A percentile compares a stretch with the other conserved stretches of the same genome.
phyloP scores from a whole-genome alignment of 1,140 invertebrate genomes.

The Stegodyphus dumicola region DNA sequence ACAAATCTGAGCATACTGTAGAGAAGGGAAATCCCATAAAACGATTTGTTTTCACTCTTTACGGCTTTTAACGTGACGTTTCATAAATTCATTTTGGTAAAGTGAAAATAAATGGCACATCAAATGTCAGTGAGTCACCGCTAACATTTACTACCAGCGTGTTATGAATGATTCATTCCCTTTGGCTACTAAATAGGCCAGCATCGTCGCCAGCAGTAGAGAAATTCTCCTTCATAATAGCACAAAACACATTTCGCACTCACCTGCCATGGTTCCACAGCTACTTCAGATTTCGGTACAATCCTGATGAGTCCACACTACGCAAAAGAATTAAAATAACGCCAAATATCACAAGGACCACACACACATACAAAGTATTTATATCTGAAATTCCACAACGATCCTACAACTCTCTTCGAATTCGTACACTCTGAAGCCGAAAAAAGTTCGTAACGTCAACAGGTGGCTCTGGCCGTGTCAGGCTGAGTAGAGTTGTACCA shows the following conservation, averaged over 20 bases:
- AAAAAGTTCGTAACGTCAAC: conserved; percentile 21
- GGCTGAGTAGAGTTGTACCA: not conserved
- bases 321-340: not conserved
- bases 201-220: not conserved
- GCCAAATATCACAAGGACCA: not conserved
- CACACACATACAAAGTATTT: not conserved
- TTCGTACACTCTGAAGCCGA: not conserved
- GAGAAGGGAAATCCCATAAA: no score
- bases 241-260: no score
- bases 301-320: not conserved
- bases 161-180: not conserved
- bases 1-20: no score
- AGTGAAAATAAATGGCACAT: no score
- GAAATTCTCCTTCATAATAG: no score
- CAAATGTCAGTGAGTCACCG: not conserved
- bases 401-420: no score
- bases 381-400: not conserved
- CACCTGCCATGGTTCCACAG: not conserved
- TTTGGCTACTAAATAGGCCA: not conserved
- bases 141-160: not conserved
- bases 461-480: not conserved
- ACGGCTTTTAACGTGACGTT: no score
- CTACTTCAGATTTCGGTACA: not conserved
- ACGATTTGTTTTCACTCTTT: no score
- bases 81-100: no score